Base-by-base conservation (phyloP, 2,113 vertebrate genomes). In the Loxodonta africana region DNA sequence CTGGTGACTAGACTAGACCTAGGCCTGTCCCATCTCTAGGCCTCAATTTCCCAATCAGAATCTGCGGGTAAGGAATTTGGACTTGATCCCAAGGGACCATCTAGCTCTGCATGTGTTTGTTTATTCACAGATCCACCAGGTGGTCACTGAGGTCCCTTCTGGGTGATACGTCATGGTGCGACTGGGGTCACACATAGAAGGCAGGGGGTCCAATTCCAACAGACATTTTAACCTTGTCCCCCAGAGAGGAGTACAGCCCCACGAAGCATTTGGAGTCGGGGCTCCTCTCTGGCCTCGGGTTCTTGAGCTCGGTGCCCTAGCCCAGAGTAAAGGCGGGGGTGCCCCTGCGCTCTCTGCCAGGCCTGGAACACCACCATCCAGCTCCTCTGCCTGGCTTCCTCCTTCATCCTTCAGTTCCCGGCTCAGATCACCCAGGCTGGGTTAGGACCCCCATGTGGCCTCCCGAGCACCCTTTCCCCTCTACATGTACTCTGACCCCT, bases 41-140 rank as follows among this genome's bases (percentile, higher is more conserved):
- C 74, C 76, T 95, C 74, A 95, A 80, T 93, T 90, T 97, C 57
- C 74, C 83, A 63, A 41, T 65, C 94, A 30, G 41, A 44, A 15
- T 60, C 65, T 82, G 63, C 77, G 57, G 23, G 30, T 69, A 6
- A 94, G 62, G 62, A 91, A 46, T 95, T 80, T 67, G 69, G 37
- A 48, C 48, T 41, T 8, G 12, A 8, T 33, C 78, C 71, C 80
- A 37, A 0, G 44, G n/a, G 33, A 21, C 12, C 41, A 86, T 86
- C 57, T 90, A 21, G 67, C 46, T 74, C 41, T 83, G 69, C 11
- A 7, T 60, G 62, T 78, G 33, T 85, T 81, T 90, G 41, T 85
- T 85, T 73, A 80, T 69, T 90, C 8, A 6, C 1, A 5, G 48
- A 17, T 83, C 44, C 48, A 81, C 26, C 71, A 91, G 48, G 67